A percentile compares a stretch with the other conserved stretches of the same genome.
These are phyloP conservation scores for Arenicola marina DNA, from an alignment of 2,888 invertebrate species.

Conservation along the genomic window DNA sequence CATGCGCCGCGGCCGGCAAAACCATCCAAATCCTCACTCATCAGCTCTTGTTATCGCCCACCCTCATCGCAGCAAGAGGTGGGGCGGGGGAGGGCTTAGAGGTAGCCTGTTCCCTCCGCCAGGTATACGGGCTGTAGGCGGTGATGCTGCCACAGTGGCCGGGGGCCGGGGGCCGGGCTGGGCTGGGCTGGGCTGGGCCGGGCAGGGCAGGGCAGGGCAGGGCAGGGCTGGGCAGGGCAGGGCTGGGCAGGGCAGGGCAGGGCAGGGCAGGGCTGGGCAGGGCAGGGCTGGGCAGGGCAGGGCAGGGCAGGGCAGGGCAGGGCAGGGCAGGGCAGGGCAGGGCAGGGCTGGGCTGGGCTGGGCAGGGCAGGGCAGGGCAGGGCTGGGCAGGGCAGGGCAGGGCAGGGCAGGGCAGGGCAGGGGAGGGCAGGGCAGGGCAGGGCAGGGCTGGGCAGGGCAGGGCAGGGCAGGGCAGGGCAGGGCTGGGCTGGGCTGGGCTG, in stretches of 20 bases:
- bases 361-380: slow-evolving; percentile 4
- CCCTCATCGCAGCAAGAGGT: no score
- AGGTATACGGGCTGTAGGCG: no score
- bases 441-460: slow-evolving; percentile 6
- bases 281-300: slow-evolving; percentile 9
- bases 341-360: not conserved
- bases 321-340: slow-evolving; percentile 9
- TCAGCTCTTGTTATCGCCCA: no score
- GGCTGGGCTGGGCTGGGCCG: no score
- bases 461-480: slow-evolving; percentile 5
- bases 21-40: no score
- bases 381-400: slow-evolving; percentile 7
- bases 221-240: slow-evolving; percentile 6
- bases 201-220: not conserved
- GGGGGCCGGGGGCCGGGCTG: not conserved
- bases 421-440: slow-evolving; percentile 9
- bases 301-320: slow-evolving; percentile 9
- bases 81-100: no score
- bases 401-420: slow-evolving; percentile 9
- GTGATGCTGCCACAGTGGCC: no score
- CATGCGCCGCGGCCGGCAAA: no score
- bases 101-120: no score
- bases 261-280: slow-evolving; percentile 9
- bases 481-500: not conserved
- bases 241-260: slow-evolving; percentile 7